These are phyloP conservation scores for Cydia strobilella DNA, from an alignment of 1,140 invertebrate genomes.

Conservation along the genomic window DNA sequence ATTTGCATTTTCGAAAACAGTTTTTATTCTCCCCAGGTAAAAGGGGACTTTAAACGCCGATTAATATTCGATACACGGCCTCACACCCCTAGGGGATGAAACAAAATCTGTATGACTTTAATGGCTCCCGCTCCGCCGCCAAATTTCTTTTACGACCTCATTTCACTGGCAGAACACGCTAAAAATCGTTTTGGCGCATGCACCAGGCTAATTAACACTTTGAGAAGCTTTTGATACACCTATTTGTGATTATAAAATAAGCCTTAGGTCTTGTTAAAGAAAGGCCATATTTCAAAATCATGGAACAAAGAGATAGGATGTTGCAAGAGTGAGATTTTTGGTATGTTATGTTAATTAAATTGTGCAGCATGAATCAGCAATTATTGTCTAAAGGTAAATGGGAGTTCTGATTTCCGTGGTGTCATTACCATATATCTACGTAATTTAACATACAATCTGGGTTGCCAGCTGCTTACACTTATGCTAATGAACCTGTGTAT, in stretches of 20 bases:
- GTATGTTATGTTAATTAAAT: conserved; percentile 31
- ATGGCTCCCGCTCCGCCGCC: conserved; percentile 20
- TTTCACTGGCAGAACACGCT: conserved; percentile 6
- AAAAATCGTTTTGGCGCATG: conserved; percentile 22
- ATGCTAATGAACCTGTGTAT: background rate
- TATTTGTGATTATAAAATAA: background rate
- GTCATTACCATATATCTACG: background rate
- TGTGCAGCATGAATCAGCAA: conserved; percentile 18
- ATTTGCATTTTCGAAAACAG: background rate
- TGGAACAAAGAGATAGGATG: background rate
- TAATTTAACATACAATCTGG: conserved; percentile 14
- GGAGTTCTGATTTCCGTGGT: background rate
- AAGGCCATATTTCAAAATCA: background rate
- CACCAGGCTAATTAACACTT: conserved; percentile 28
- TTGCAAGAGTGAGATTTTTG: conserved; percentile 21
- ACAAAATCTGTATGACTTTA: conserved; percentile 31
- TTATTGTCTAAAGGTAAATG: conserved; percentile 13
- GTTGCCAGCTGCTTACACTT: background rate
- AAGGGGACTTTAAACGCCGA: conserved; percentile 17
- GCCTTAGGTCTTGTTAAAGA: background rate
- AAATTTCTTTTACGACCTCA: conserved; percentile 31
- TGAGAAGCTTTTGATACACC: conserved; percentile 1
- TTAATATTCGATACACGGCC: conserved; percentile 31
- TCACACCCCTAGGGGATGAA: conserved; percentile 26
- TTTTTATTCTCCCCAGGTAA: conserved; percentile 20